Conservation (phyloP, 2,797 vertebrate genomes). For the Anabas testudineus region DNA sequence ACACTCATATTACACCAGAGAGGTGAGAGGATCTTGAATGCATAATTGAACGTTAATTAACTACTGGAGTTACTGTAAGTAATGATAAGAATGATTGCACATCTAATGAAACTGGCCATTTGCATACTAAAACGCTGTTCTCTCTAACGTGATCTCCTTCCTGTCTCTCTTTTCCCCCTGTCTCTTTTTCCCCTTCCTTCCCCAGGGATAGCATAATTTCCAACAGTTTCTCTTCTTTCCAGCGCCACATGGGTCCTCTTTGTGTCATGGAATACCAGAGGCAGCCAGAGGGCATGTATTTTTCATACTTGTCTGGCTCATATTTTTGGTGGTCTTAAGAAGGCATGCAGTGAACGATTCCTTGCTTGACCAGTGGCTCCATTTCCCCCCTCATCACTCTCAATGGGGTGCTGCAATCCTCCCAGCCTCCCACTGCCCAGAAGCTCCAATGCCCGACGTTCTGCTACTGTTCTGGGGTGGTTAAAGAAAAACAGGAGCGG, state of each 20-base stretch:
- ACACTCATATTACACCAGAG: slow-evolving; percentile 57
- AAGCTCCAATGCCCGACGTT: slow-evolving; percentile 42
- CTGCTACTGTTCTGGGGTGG: slow-evolving; percentile 15
- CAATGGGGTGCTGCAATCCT: slow-evolving; percentile 28
- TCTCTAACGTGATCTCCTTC: neutral
- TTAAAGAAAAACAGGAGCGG: slow-evolving; percentile 6
- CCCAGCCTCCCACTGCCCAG: slow-evolving; percentile 24
- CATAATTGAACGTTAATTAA: slow-evolving; percentile 73
- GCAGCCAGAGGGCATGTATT: slow-evolving; percentile 50
- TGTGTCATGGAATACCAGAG: slow-evolving; percentile 35
- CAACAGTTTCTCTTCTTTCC: slow-evolving; percentile 14
- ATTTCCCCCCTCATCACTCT: slow-evolving; percentile 46
- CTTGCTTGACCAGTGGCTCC: slow-evolving; percentile 62
- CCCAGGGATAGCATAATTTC: slow-evolving; percentile 29
- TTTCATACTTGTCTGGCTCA: slow-evolving; percentile 64
- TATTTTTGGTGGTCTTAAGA: slow-evolving; percentile 55
- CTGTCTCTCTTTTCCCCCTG: neutral
- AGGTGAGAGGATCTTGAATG: slow-evolving; percentile 60
- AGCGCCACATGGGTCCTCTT: slow-evolving; percentile 28
- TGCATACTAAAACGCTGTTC: slow-evolving; percentile 51
- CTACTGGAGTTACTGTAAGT: slow-evolving; percentile 57
- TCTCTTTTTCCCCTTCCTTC: slow-evolving; percentile 2
- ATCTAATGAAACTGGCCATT: slow-evolving; percentile 58
- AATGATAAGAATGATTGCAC: slow-evolving; percentile 66
- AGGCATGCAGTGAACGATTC: slow-evolving; percentile 37